Percentiles rank a stretch among this genome's conserved stretches.
Conservation (phyloP, 2,113 vertebrate species). For the Odontesthes bonariensis region DNA sequence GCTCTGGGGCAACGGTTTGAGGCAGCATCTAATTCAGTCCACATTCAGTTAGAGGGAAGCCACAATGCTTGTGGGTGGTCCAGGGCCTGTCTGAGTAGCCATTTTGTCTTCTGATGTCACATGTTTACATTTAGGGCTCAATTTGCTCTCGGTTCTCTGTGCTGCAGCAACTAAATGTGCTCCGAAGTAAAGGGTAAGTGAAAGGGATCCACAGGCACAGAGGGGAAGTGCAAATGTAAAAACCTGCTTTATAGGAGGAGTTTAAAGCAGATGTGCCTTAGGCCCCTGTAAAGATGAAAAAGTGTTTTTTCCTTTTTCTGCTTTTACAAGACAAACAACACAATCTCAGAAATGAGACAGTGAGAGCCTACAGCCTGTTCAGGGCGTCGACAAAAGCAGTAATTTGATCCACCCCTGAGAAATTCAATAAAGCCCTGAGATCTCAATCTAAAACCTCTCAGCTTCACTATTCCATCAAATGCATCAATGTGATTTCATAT, state of each 20-base stretch:
- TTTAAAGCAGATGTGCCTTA: constrained; percentile 54
- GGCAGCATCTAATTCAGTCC: constrained; percentile 60
- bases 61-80: constrained; percentile 68
- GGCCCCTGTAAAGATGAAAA: constrained; percentile 8
- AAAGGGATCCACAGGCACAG: constrained; percentile 36
- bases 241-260: constrained; percentile 1
- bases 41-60: constrained; percentile 57
- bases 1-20: constrained; percentile 44
- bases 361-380: constrained; percentile 40
- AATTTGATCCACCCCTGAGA: constrained; percentile 66
- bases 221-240: constrained; percentile 37
- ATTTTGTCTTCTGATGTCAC: constrained; percentile 74
- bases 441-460: constrained; percentile 72
- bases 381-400: constrained; percentile 53
- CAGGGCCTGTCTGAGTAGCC: constrained; percentile 53
- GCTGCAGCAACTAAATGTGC: constrained; percentile 43
- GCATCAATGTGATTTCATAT: constrained; percentile 66
- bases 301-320: no score
- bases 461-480: constrained; percentile 69
- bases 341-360: constrained; percentile 39
- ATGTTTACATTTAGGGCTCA: constrained; percentile 77
- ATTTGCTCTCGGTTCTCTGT: constrained; percentile 57
- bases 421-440: constrained; percentile 71
- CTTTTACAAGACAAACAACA: constrained; percentile 51
- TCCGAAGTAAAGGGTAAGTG: constrained; percentile 47